Conservation (phyloP, 2,113 vertebrate species). For the Channa argus region DNA sequence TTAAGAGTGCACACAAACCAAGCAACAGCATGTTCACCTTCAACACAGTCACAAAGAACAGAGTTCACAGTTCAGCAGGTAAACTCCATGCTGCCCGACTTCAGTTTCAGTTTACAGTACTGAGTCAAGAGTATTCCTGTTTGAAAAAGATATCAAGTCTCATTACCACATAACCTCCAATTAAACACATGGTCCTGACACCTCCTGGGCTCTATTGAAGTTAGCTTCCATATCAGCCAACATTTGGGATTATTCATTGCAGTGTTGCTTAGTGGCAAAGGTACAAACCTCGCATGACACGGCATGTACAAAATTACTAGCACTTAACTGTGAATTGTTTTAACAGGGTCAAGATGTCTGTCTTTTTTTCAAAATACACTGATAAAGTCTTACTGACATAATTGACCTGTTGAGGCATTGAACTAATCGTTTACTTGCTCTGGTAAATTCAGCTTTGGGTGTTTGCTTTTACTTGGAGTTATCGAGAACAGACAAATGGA, state of each 20-base stretch:
- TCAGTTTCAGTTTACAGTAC: conserved; percentile 16
- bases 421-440: neutral
- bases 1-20: neutral
- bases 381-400: neutral
- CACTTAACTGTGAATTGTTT: neutral
- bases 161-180: neutral
- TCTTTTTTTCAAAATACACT: neutral
- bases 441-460: neutral
- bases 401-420: neutral
- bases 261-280: conserved; percentile 4
- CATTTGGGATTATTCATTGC: neutral
- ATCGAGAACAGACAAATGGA: neutral
- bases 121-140: conserved; percentile 1
- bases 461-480: no score
- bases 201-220: conserved; percentile 40
- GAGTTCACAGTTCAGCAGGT: neutral
- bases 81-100: neutral
- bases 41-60: neutral
- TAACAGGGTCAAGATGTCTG: neutral
- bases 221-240: neutral
- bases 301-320: neutral
- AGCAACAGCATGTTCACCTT: neutral
- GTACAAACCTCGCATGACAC: neutral
- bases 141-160: conserved; percentile 1
- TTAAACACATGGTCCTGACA: neutral